Conservation (phyloP, 2,113 vertebrate genomes). For the Esox niger region DNA sequence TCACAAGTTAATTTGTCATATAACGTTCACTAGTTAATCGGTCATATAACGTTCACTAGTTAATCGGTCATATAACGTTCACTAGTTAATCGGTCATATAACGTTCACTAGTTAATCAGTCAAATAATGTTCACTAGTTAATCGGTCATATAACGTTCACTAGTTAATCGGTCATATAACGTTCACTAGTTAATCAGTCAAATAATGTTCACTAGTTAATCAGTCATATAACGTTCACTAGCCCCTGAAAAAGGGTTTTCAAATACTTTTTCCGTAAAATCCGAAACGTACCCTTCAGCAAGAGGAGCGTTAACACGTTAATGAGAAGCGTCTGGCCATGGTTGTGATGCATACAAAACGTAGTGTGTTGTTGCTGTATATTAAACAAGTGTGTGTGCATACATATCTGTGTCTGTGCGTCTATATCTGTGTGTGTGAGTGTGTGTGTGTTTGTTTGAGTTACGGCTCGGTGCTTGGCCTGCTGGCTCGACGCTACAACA, state of each 20-base stretch:
- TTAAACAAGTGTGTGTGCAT: not conserved
- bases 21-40: not conserved
- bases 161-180: no score
- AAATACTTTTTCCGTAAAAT: no score
- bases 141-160: not conserved
- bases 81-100: no score
- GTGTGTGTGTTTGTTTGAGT: slow-evolving; percentile 3
- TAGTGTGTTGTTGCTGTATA: not conserved
- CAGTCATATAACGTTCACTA: not conserved
- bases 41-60: not conserved
- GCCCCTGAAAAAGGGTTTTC: not conserved
- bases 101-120: slow-evolving; percentile 2
- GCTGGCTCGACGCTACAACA: no score
- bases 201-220: not conserved
- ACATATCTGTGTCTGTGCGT: not conserved
- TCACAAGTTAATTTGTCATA: no score
- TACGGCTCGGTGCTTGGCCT: slow-evolving; percentile 11
- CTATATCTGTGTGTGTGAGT: not conserved
- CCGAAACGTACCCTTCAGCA: not conserved
- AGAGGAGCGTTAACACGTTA: slow-evolving; percentile 1
- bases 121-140: slow-evolving; percentile 1
- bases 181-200: no score
- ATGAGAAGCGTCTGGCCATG: slow-evolving; percentile 12
- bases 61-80: no score
- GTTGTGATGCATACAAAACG: not conserved